Evolutionary conservation across 2,113 vertebrate species (phyloP).

Genomic region (Murina feae): DNA sequence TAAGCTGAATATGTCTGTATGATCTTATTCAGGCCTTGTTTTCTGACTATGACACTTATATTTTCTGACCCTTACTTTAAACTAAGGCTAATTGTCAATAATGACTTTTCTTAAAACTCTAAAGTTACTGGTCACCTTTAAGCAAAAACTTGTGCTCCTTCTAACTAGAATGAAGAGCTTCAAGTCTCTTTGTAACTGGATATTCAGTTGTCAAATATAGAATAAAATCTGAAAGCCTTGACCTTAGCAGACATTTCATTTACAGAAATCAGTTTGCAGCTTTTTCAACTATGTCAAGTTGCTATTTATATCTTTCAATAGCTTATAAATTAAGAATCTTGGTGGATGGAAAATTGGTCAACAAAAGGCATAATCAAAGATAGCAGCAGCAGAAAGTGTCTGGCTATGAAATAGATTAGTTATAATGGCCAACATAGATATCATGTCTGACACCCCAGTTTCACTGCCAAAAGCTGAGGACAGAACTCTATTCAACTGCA

Average conservation of each 20-base stretch:
- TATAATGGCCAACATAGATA: background rate
- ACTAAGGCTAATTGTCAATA: constrained; percentile 27
- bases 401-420: background rate
- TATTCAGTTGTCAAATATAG: background rate
- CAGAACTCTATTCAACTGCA: background rate
- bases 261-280: constrained; percentile 15
- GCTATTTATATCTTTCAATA: constrained; percentile 43
- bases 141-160: background rate
- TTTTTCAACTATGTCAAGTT: background rate
- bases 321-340: constrained; percentile 22
- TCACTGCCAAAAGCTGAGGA: background rate
- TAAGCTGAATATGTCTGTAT: background rate
- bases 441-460: background rate
- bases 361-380: background rate
- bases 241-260: constrained; percentile 22
- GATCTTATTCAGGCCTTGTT: constrained; percentile 22
- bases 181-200: background rate
- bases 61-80: background rate
- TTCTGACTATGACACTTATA: background rate
- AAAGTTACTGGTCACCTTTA: background rate
- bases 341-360: background rate
- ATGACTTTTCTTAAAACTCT: background rate
- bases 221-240: background rate
- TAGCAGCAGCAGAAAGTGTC: background rate
- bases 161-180: background rate